phyloP scores from a whole-genome alignment of 1,140 invertebrate species.

The Anastatus disparis region DNA sequence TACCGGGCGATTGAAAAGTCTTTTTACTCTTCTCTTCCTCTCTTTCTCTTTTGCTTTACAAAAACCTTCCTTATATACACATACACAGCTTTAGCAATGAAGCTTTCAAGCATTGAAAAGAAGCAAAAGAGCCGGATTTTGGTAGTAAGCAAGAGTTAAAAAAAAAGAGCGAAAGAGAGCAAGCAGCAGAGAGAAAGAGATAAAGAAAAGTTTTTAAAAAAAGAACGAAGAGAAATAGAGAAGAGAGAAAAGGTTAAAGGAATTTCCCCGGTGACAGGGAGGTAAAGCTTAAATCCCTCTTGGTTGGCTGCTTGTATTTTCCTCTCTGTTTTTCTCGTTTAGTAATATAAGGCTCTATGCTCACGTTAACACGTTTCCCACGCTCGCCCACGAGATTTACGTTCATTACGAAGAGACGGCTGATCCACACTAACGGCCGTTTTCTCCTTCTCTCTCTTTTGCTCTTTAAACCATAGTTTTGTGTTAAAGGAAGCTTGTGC shows the following conservation, averaged over 20 bases:
- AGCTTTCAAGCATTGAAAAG: neutral
- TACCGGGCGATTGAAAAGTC: neutral
- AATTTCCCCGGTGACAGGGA: neutral
- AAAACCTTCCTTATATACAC: slow-evolving; percentile 1
- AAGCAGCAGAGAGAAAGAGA: too few species aligned
- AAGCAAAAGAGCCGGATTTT: neutral
- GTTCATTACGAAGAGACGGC: slow-evolving; percentile 21
- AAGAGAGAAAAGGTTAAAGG: too few species aligned
- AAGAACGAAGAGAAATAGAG: too few species aligned
- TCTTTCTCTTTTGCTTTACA: too few species aligned
- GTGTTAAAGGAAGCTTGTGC: neutral
- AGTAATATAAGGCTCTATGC: too few species aligned
- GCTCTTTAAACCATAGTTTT: too few species aligned
- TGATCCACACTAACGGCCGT: slow-evolving; percentile 8
- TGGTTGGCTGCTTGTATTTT: too few species aligned
- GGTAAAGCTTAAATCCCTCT: neutral
- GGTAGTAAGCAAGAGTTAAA: neutral
- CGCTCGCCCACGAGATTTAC: slow-evolving; percentile 22
- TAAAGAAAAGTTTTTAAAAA: too few species aligned
- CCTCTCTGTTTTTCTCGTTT: too few species aligned
- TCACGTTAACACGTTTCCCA: neutral
- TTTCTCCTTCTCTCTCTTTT: neutral
- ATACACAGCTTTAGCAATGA: too few species aligned
- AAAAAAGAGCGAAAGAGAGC: too few species aligned
- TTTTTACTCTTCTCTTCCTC: too few species aligned